Base-by-base conservation (phyloP, 2,888 invertebrate species). In the Mactromeris polynyma region DNA sequence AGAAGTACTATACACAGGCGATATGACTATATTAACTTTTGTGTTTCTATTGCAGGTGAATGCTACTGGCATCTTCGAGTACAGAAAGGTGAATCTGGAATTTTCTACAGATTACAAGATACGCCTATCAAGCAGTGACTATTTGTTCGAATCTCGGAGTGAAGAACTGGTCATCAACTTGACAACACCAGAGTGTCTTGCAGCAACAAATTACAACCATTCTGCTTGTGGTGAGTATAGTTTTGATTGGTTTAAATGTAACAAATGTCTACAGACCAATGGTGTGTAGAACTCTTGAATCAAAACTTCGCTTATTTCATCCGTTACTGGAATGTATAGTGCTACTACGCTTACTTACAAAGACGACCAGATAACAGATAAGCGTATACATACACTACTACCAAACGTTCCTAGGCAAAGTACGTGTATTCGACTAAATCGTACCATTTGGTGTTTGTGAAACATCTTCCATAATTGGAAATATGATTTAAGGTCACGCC, bases 171-270 rank as follows among this genome's bases (percentile, higher is more conserved):
- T 26, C n/a, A 38, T 88, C 19, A 81, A 79, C 31, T 79, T 83
- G n/a, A 38, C 84, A 17, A 91, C 89, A 1, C 88, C 89, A 4
- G 84, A 86, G 21, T 89, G 91, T 51, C 78, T 91, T 26, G 42
- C 38, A 42, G 73, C 89, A 2, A 89, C 88, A 0, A 33, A 73
- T 7, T 91, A 84, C 58, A 91, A 91, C 78, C 86, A 89, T 33
- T 77, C 89, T 11, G 81, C 86, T 11, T 91, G 91, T 82, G 89
- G 91, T 91, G 73, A 86, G 87, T 77, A 21, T n/a, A 7, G 6
- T 42, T 17, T n/a, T 33, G n/a, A 21, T 2, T 3, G 9, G 40
- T 26, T 2, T 58, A 21, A n/a, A n/a, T 26, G n/a, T 58, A 58
- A 26, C 7, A 58, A 7, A 21, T 58, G 9, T 14, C 19, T 58